Percentiles rank a stretch among this genome's conserved stretches.
Conservation (phyloP, 2,113 vertebrate species). For the Nicator chloris region DNA sequence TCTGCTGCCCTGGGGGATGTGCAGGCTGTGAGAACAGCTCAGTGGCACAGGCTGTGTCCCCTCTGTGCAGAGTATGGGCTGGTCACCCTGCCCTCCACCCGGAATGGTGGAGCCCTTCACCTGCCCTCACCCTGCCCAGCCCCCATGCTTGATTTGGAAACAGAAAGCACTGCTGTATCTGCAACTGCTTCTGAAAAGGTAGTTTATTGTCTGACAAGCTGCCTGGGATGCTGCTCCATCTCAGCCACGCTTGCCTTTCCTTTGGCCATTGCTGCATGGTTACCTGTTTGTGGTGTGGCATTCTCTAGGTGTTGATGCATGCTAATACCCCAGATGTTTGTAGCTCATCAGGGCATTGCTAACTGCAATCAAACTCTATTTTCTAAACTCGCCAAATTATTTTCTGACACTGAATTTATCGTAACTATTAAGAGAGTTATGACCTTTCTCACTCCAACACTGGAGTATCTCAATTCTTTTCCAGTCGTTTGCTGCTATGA, state of each 20-base stretch:
- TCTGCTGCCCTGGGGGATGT: neutral
- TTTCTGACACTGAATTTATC: neutral
- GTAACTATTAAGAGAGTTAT: neutral
- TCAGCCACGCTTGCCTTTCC: neutral
- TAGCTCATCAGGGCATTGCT: neutral
- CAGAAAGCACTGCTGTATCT: too few relatives aligned
- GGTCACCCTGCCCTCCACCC: too few relatives aligned
- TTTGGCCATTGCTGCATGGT: neutral
- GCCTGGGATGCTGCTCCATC: neutral
- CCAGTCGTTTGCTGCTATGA: neutral
- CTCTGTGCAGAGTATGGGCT: neutral
- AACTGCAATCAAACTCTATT: neutral
- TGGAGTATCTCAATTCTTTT: neutral
- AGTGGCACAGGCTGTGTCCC: fast-evolving
- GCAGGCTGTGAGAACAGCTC: neutral
- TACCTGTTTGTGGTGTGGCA: neutral
- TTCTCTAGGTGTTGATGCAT: neutral
- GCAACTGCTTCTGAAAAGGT: neutral
- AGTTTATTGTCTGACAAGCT: neutral
- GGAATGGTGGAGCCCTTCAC: fast-evolving
- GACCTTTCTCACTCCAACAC: neutral
- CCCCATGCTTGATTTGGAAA: neutral
- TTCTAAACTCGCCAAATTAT: neutral
- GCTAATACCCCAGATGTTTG: neutral
- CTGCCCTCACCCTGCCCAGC: neutral